Evolutionary conservation across 2,888 invertebrate species (phyloP).

Genomic region (Trissonchulus latispiculum): DNA sequence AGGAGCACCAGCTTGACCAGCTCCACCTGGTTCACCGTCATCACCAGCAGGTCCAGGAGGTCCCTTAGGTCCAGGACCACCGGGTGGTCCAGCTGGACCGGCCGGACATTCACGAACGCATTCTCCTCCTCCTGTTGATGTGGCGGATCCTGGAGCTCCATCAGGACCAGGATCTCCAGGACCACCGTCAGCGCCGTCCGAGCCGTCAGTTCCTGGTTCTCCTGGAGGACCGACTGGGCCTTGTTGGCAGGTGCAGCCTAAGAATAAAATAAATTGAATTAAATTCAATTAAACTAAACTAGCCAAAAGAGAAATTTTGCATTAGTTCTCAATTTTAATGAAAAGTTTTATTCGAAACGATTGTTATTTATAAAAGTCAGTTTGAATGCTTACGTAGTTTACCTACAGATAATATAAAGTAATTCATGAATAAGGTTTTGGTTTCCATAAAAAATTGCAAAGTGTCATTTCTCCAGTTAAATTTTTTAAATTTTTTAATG

Average conservation of each 20-base stretch:
- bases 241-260: constrained; percentile 21
- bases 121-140: background rate
- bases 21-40: background rate
- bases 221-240: constrained; percentile 24
- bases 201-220: constrained; percentile 25
- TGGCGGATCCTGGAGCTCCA: background rate
- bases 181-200: background rate
- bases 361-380: too few species aligned
- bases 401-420: too few species aligned
- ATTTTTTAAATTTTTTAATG: too few species aligned
- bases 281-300: background rate
- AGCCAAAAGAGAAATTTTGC: background rate
- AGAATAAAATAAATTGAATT: too few species aligned
- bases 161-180: background rate
- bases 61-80: constrained; percentile 21
- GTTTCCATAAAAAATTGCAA: too few species aligned
- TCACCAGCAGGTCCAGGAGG: constrained; percentile 24
- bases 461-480: too few species aligned
- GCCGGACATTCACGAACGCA: background rate
- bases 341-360: background rate
- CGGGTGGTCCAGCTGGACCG: background rate
- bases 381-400: too few species aligned
- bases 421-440: too few species aligned
- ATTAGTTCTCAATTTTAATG: background rate
- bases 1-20: background rate